Evolutionary conservation across 2,888 invertebrate genomes (phyloP).

Genomic region (Scaptomyza parva): DNA sequence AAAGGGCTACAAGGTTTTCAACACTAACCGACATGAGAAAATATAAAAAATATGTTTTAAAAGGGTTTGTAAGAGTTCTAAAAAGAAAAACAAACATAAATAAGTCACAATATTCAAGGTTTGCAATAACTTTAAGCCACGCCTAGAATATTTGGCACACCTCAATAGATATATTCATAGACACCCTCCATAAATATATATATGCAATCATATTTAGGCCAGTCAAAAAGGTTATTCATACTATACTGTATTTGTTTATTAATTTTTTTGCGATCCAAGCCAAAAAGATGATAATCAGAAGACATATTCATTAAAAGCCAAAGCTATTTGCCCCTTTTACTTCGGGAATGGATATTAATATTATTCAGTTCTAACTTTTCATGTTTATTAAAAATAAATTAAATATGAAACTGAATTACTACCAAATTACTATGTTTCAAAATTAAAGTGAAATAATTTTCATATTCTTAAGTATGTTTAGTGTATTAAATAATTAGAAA

Average conservation of each 20-base stretch:
- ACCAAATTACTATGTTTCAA: no score
- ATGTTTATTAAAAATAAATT: no score
- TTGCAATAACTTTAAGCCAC: neutral
- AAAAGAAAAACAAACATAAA: neutral
- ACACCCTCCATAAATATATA: neutral
- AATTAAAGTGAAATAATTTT: no score
- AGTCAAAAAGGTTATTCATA: neutral
- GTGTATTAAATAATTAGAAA: no score
- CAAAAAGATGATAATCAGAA: no score
- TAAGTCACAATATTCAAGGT: neutral
- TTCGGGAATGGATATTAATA: no score
- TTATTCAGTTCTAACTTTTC: no score
- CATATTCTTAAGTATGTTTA: no score
- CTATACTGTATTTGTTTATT: neutral
- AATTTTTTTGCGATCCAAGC: no score
- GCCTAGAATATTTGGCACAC: neutral
- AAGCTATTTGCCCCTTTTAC: no score
- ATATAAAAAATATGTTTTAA: neutral
- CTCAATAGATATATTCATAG: neutral
- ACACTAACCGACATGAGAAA: constrained; percentile 39
- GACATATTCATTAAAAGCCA: no score
- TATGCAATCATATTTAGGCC: neutral
- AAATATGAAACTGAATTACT: no score
- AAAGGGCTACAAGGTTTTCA: constrained; percentile 32
- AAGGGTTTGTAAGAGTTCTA: neutral